Conservation (phyloP, 1,140 invertebrate genomes). For the Pogonomyrmex californicus region DNA sequence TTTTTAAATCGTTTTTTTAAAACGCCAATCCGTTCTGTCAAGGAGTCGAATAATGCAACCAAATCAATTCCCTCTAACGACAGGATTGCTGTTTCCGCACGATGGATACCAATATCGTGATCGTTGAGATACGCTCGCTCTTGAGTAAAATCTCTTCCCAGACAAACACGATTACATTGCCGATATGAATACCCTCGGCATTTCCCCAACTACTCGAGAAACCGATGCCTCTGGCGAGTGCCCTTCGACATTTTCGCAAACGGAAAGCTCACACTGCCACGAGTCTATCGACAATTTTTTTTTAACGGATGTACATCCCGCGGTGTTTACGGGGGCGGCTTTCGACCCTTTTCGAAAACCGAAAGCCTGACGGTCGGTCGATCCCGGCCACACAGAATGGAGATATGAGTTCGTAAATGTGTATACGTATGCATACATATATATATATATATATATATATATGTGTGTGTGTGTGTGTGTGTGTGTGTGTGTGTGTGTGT, state of each 20-base stretch:
- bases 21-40: neutral
- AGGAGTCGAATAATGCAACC: neutral
- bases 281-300: conserved; percentile 45
- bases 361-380: conserved; percentile 66
- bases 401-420: conserved; percentile 65
- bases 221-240: conserved; percentile 13
- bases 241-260: conserved; percentile 44
- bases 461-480: no score
- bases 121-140: conserved; percentile 52
- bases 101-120: conserved; percentile 49
- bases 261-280: conserved; percentile 11
- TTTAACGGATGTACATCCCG: conserved; percentile 36
- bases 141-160: conserved; percentile 57
- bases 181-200: conserved; percentile 31
- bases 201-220: conserved; percentile 12
- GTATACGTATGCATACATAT: neutral
- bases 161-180: conserved; percentile 48
- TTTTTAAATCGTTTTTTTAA: no score
- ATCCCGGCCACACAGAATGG: conserved; percentile 68
- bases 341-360: conserved; percentile 64
- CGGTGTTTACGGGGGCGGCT: conserved; percentile 54
- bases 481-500: no score
- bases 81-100: conserved; percentile 42
- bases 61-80: conserved; percentile 26
- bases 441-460: neutral